Base-by-base conservation (phyloP, 2,113 vertebrate species). In the Lasiurus cinereus region DNA sequence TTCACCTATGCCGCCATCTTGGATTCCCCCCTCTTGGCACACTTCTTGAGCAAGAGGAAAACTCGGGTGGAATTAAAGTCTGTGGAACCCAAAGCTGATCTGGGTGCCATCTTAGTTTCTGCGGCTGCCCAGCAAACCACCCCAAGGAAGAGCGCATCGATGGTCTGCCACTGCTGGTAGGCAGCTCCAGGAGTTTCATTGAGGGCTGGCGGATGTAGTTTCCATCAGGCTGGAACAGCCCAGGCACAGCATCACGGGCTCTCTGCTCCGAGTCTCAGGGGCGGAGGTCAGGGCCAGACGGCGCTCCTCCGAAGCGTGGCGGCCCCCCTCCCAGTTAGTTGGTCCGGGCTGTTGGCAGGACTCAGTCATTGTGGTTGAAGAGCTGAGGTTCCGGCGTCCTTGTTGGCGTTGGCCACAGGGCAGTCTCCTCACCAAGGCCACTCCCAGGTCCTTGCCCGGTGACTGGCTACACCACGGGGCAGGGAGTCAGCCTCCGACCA, bases 231-330 rank as follows among this genome's bases (percentile, higher is more conserved):
- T 39, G 39, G 39, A 39, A 39, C 39, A 39, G 39, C 39, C 39
- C 39, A 39, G 39, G 39, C 22, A 6, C 29, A 18, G n/a, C 36
- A 0, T 3, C 2, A 4, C 36, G 21, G 22, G 29, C 14, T 52
- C 27, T 72, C 29, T 48, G 91, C 52, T 48, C 5, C 2, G n/a
- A 4, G 33, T 29, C 43, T 46, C 19, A 4, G 6, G 27, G 56
- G 27, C 80, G 62, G 59, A 36, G 56, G 12, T 24, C 50, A 4
- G 22, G 70, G 48, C 6, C 10, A 29, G 33, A 19, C n/a, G 6
- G 6, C 5, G 0, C 13, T 59, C 24, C 9, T 8, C 8, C 19
- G 87, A 29, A 15, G 22, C 7, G 0, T 13, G 1, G 50, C 12
- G 22, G 33, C 39, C 69, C 83, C n/a, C 66, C 39, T 27, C 10